Conservation (phyloP, 2,888 invertebrate genomes). For the Pandemis cinnamomeana region DNA sequence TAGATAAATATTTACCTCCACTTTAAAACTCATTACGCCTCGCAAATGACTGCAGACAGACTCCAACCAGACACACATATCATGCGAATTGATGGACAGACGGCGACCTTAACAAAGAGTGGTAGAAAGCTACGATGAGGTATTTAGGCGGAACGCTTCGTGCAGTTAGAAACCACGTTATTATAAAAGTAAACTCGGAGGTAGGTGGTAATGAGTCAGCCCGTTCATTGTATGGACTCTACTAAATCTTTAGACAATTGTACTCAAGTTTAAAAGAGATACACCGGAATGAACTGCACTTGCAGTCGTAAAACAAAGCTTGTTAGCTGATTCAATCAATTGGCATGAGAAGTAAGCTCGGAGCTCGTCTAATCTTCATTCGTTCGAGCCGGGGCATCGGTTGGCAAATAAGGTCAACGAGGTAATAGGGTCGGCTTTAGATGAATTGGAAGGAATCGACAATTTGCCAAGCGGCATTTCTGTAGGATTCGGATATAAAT, state of each 20-base stretch:
- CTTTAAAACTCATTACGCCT: constrained; percentile 29
- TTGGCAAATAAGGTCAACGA: constrained; percentile 55
- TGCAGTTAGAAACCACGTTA: constrained; percentile 26
- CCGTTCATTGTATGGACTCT: constrained; percentile 9
- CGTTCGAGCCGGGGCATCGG: constrained; percentile 44
- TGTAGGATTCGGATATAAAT: constrained; percentile 14
- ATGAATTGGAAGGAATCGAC: constrained; percentile 38
- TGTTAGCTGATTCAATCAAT: constrained; percentile 38
- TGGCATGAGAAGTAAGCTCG: constrained; percentile 39
- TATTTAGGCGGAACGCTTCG: constrained; percentile 32
- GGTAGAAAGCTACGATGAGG: constrained; percentile 45
- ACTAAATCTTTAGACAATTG: constrained; percentile 13
- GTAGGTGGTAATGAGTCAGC: constrained; percentile 34
- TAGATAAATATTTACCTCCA: constrained; percentile 23
- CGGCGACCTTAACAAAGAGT: constrained; percentile 46
- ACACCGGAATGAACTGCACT: constrained; percentile 30
- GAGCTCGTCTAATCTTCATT: constrained; percentile 26
- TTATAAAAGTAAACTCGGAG: constrained; percentile 34
- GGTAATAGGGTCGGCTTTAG: constrained; percentile 47
- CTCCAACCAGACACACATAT: constrained; percentile 58
- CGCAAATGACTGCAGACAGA: constrained; percentile 53
- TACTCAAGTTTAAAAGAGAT: constrained; percentile 25
- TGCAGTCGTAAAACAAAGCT: constrained; percentile 32
- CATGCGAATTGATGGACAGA: constrained; percentile 59
- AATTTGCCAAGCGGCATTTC: constrained; percentile 23